Evolutionary conservation across 2,888 invertebrate species (phyloP).

Genomic region (Leistus spinibarbis): DNA sequence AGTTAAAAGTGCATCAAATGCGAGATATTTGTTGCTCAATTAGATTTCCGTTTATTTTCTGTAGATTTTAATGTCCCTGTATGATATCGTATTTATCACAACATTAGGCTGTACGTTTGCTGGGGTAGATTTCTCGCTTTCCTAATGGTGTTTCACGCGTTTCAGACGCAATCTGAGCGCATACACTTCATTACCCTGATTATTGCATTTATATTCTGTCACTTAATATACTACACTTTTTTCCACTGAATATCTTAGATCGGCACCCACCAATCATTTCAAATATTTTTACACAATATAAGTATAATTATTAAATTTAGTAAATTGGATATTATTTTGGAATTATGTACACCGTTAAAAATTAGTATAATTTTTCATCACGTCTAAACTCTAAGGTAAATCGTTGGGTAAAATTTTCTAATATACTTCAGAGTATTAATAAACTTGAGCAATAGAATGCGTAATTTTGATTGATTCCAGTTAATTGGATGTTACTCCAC

Average conservation of each 20-base stretch:
- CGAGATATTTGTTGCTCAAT: constrained; percentile 18
- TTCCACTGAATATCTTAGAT: neutral
- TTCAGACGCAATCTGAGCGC: constrained; percentile 20
- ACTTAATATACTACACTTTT: constrained; percentile 19
- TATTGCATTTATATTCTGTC: constrained; percentile 19
- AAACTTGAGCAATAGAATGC: too few species aligned
- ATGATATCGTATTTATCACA: constrained; percentile 26
- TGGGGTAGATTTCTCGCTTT: constrained; percentile 18
- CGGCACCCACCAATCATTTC: neutral
- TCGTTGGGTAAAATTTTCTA: too few species aligned
- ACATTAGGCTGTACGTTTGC: constrained; percentile 20
- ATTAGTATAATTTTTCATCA: too few species aligned
- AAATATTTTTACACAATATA: too few species aligned
- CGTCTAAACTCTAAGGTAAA: too few species aligned
- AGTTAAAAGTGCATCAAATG: neutral
- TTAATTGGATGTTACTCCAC: too few species aligned
- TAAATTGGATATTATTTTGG: too few species aligned
- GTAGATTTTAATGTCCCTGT: constrained; percentile 25
- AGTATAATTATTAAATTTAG: too few species aligned
- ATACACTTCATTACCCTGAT: constrained; percentile 29
- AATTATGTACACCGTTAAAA: too few species aligned
- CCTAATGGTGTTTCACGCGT: constrained; percentile 17
- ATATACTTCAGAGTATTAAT: too few species aligned
- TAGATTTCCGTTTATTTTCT: constrained; percentile 20
- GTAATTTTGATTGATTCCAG: too few species aligned